Base-by-base conservation (phyloP, 1,140 invertebrate species). In the Diorhabda sublineata region DNA sequence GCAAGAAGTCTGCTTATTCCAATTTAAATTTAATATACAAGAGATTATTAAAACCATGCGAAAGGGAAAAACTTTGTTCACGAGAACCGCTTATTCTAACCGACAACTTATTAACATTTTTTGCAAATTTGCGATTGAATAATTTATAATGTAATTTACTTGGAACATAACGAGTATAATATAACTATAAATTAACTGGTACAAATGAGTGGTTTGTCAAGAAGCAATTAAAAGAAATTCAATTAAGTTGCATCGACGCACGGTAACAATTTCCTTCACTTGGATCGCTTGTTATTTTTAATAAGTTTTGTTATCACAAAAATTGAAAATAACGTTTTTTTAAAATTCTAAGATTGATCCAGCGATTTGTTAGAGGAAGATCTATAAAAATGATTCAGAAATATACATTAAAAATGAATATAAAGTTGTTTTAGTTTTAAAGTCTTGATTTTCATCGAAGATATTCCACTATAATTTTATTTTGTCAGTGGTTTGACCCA, bases 161-260 rank as follows among this genome's bases (percentile, higher is more conserved):
- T 52, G 6, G 47, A n/a, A 52, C 47, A n/a, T 52, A 52, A 52
- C 47, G 47, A 52, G 47, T 52, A 52, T 52, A 52, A 52, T 52
- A 52, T 52, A 4, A 52, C 47, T 52, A 52, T 52, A 52, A 52
- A 52, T 52, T 52, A 52, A 52, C 47, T 60, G 45, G 56, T 66
- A 59, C 63, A 56, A 69, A 67, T 67, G 45, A 52, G 62, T 69
- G 60, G 42, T 61, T 47, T 61, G 67, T 66, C 47, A 52, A 63
- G 64, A 65, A 64, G 69, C 61, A 69, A 71, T 61, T 66, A 58
- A 69, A 71, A 52, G n/a, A 71, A 71, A 66, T 71, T 69, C 65
- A 71, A 71, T 71, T 71, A 71, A 71, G 67, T 69, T 63, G 26
- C 66, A 62, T 59, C 68, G 47, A 42, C 58, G 57, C 42, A 11